Evolutionary conservation across 2,888 invertebrate species (phyloP).

Genomic region (Ennomos quercinarius): DNA sequence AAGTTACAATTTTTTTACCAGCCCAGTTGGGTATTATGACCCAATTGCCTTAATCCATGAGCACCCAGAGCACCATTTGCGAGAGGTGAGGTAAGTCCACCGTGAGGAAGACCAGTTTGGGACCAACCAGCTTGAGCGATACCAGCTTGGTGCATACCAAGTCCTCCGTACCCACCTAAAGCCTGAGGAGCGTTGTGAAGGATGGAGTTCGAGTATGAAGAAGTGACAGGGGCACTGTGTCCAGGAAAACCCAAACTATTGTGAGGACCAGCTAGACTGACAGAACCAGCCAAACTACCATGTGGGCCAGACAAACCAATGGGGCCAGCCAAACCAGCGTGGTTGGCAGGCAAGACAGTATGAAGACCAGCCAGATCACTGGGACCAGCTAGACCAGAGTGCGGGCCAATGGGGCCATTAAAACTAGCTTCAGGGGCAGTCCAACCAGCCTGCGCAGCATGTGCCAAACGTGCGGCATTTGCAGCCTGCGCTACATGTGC

Average conservation of each 20-base stretch:
- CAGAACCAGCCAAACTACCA: too few species aligned
- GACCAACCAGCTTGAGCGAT: constrained; percentile 30
- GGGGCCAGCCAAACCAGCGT: constrained; percentile 23
- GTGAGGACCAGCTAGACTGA: too few species aligned
- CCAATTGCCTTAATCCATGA: constrained; percentile 26
- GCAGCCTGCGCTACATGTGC: constrained; percentile 32
- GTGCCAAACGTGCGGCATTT: constrained; percentile 35
- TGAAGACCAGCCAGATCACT: constrained; percentile 11
- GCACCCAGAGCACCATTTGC: constrained; percentile 28
- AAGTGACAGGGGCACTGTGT: constrained; percentile 34
- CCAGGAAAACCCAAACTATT: constrained; percentile 28
- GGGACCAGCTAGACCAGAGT: constrained; percentile 22
- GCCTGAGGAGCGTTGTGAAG: constrained; percentile 41
- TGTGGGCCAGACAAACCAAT: constrained; percentile 27
- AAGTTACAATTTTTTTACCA: constrained; percentile 40
- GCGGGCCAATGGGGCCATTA: constrained; percentile 9
- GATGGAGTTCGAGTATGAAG: constrained; percentile 40
- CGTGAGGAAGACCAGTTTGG: constrained; percentile 29
- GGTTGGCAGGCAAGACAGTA: constrained; percentile 27
- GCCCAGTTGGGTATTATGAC: constrained; percentile 31
- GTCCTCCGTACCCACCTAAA: constrained; percentile 32
- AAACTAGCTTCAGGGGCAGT: constrained; percentile 26
- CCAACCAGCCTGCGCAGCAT: constrained; percentile 31
- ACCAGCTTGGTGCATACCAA: constrained; percentile 22
- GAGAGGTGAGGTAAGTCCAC: constrained; percentile 32